A percentile compares a stretch with the other conserved stretches of the same genome.
Evolutionary conservation across 2,113 vertebrate species (phyloP).

Genomic region (Tympanuchus pallidicinctus): DNA sequence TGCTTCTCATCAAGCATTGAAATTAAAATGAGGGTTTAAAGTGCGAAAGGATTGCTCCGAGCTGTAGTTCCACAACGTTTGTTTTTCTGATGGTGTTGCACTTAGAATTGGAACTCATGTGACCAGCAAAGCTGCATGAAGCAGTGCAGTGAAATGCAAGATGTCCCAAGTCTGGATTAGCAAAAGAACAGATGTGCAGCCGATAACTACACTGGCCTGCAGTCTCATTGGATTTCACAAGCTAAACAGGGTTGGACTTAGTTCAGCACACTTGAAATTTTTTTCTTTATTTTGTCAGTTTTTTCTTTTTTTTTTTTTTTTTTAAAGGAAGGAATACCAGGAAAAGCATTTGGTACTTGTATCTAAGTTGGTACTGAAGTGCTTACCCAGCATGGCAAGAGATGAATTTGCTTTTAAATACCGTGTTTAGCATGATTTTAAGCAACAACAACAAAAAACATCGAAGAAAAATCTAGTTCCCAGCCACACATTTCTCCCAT

Average conservation of each 20-base stretch:
- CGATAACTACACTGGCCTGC: constrained; percentile 25
- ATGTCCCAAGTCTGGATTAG: constrained; percentile 34
- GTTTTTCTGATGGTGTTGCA: constrained; percentile 16
- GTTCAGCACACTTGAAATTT: background rate
- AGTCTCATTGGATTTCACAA: constrained; percentile 62
- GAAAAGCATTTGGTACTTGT: background rate
- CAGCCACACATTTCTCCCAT: background rate
- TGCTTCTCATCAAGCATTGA: background rate
- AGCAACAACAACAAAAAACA: background rate
- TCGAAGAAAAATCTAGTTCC: background rate
- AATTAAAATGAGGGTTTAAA: background rate
- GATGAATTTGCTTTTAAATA: background rate
- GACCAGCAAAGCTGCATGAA: background rate
- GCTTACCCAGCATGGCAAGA: background rate
- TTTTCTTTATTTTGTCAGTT: background rate
- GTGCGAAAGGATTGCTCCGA: background rate
- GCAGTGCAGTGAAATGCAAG: constrained; percentile 18
- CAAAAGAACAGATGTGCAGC: constrained; percentile 27
- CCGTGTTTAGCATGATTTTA: background rate
- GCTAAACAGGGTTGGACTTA: constrained; percentile 57
- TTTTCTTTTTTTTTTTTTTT: background rate
- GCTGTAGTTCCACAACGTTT: background rate
- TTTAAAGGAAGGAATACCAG: background rate
- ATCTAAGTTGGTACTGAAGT: background rate
- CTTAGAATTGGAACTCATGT: background rate